Percentiles rank a stretch among this genome's conserved stretches.
phyloP scores from a whole-genome alignment of 2,888 invertebrate genomes.

The Melinaea menophilus region DNA sequence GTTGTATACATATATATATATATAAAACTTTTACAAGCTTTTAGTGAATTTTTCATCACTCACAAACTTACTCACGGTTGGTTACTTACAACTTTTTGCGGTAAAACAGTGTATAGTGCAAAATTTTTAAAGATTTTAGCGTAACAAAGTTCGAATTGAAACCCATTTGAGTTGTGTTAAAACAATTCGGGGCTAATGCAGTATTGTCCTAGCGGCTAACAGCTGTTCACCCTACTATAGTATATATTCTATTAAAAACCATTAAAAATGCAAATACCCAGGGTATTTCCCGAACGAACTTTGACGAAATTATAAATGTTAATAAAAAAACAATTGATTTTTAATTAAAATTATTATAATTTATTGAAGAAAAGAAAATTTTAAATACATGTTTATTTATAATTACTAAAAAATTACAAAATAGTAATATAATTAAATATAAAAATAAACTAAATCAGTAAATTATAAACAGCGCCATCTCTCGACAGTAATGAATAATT shows the following conservation, averaged over 20 bases:
- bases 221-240: constrained; percentile 29
- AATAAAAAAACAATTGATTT: no score
- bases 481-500: no score
- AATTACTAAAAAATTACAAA: no score
- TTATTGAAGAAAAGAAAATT: no score
- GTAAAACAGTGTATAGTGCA: constrained; percentile 8
- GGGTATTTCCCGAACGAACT: no score
- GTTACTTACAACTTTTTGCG: constrained; percentile 12
- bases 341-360: no score
- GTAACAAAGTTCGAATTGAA: constrained; percentile 39
- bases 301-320: no score
- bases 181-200: constrained; percentile 52
- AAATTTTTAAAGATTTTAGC: constrained; percentile 17
- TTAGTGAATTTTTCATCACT: not conserved
- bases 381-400: no score
- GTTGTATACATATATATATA: not conserved
- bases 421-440: no score
- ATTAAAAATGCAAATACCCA: no score
- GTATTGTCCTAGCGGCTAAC: constrained; percentile 32
- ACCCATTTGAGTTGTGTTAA: constrained; percentile 58
- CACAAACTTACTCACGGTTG: not conserved
- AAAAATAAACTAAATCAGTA: no score
- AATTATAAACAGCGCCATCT: no score
- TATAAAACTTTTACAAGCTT: not conserved
- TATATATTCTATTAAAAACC: not conserved